A percentile compares a stretch with the other conserved stretches of the same genome.
These are phyloP conservation scores for Piezodorus guildinii DNA, from an alignment of 1,140 invertebrate species.

Conservation along the genomic window DNA sequence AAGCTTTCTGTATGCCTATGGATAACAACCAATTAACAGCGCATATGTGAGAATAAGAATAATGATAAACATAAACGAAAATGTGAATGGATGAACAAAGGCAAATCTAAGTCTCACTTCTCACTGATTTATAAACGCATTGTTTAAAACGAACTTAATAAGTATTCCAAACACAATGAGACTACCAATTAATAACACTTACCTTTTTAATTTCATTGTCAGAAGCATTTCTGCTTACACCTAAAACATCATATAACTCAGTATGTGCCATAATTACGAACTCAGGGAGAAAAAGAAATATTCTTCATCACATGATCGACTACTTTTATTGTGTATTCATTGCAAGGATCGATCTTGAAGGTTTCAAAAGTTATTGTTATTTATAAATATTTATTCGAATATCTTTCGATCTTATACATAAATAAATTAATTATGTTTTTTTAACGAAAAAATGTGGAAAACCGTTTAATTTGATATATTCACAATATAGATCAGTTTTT, in stretches of 20 bases:
- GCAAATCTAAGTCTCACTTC: background rate
- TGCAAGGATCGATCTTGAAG: too few relatives aligned
- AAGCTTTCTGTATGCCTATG: conserved; percentile 67
- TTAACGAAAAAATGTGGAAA: too few relatives aligned
- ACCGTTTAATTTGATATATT: too few relatives aligned
- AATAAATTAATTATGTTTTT: too few relatives aligned
- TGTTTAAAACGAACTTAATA: background rate
- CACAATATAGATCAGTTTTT: too few relatives aligned
- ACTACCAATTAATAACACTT: conserved; percentile 29
- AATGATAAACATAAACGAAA: background rate
- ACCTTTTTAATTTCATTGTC: conserved; percentile 82
- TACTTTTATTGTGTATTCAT: too few relatives aligned
- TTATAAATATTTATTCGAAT: too few relatives aligned
- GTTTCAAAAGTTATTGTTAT: too few relatives aligned
- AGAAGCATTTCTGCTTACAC: conserved; percentile 59
- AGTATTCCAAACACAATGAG: background rate
- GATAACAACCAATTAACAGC: background rate
- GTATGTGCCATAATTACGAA: conserved; percentile 7
- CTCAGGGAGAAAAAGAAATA: background rate
- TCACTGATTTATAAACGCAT: background rate
- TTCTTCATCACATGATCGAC: background rate
- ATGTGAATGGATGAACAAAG: too few relatives aligned
- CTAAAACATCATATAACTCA: conserved; percentile 63
- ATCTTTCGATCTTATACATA: too few relatives aligned
- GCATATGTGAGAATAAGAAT: too few relatives aligned